phyloP scores from a whole-genome alignment of 2,113 vertebrate genomes.

The Cacatua alba region DNA sequence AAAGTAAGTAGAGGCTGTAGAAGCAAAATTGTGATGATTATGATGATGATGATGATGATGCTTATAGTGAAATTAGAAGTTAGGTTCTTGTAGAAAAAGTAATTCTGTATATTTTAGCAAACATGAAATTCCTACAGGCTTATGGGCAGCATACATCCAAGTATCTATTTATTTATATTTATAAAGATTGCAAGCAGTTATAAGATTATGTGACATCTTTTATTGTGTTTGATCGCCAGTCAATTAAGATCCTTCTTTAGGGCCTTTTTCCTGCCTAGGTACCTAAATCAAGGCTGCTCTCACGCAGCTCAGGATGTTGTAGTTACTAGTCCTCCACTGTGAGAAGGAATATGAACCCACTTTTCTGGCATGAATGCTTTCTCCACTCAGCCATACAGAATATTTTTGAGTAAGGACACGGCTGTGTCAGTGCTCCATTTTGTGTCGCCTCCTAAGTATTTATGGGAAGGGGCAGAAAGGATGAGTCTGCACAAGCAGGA shows the following conservation, averaged over 20 bases:
- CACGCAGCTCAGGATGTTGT: neutral
- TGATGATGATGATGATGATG: neutral
- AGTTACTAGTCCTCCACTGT: neutral
- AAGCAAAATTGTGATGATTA: neutral
- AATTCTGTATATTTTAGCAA: neutral
- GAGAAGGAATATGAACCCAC: neutral
- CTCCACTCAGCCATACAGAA: neutral
- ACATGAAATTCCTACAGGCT: neutral
- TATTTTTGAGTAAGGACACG: neutral
- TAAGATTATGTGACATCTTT: neutral
- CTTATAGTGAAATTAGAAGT: neutral
- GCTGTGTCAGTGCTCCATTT: neutral
- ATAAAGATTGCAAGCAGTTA: neutral
- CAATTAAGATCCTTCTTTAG: neutral
- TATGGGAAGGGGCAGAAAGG: neutral
- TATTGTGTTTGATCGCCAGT: neutral
- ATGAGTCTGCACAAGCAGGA: neutral
- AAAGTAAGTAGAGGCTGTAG: neutral
- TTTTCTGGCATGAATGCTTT: neutral
- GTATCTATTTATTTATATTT: neutral
- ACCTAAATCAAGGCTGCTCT: neutral
- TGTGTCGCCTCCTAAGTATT: accelerated
- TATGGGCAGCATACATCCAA: neutral
- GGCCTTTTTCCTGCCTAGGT: neutral
- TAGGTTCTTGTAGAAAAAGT: neutral